Evolutionary conservation across 2,888 invertebrate genomes (phyloP).

Genomic region (Polyommatus iphigenia): DNA sequence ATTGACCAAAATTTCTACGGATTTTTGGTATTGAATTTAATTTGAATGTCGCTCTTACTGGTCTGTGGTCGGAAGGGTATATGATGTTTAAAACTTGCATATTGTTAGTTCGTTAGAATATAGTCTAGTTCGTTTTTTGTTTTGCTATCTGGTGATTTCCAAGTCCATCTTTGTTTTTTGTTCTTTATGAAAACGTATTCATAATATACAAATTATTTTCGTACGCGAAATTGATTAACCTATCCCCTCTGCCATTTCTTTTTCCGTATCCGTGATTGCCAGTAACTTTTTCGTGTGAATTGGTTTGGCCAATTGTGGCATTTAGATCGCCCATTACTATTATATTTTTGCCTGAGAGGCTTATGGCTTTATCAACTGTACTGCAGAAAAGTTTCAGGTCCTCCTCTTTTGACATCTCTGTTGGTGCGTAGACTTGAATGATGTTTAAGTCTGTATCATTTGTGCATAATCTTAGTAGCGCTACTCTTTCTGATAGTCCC

Average conservation of each 20-base stretch:
- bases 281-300: constrained; percentile 32
- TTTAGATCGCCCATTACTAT: constrained; percentile 23
- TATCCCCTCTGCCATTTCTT: constrained; percentile 35
- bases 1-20: not conserved
- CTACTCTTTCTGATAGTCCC: constrained; percentile 35
- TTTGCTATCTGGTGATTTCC: constrained; percentile 35
- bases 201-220: constrained; percentile 40
- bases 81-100: constrained; percentile 30
- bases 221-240: constrained; percentile 39
- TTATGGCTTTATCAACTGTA: constrained; percentile 33
- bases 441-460: constrained; percentile 29
- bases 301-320: not conserved
- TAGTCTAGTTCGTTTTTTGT: constrained; percentile 38
- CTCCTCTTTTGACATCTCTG: constrained; percentile 15
- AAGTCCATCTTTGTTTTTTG: constrained; percentile 37
- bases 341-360: constrained; percentile 30
- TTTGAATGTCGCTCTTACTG: constrained; percentile 27
- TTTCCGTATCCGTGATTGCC: constrained; percentile 34
- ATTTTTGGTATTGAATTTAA: no score
- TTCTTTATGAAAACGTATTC: constrained; percentile 39
- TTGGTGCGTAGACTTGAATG: constrained; percentile 33
- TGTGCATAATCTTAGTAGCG: constrained; percentile 36
- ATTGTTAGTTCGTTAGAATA: constrained; percentile 33
- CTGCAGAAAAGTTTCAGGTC: constrained; percentile 28
- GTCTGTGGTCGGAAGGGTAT: constrained; percentile 33